Conservation (phyloP, 2,888 invertebrate species). For the Sarcophaga carnaria region DNA sequence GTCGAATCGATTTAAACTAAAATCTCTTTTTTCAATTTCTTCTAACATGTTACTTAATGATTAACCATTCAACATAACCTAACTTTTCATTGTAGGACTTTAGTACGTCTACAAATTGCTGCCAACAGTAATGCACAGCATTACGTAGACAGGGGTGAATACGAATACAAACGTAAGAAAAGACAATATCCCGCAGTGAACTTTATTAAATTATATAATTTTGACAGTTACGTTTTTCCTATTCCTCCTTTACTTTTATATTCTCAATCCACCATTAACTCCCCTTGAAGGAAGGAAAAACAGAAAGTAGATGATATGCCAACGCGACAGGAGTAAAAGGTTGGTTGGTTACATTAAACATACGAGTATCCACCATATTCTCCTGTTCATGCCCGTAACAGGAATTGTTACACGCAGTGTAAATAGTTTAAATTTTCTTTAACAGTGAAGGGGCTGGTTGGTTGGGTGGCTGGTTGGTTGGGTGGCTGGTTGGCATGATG, state of each 20-base stretch:
- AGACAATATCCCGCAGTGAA: constrained; percentile 81
- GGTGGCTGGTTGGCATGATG: constrained; percentile 11
- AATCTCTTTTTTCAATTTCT: no score
- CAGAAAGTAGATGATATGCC: constrained; percentile 29
- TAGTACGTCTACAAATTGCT: constrained; percentile 41
- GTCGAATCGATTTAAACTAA: no score
- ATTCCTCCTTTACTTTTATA: constrained; percentile 27
- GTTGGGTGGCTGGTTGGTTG: constrained; percentile 7
- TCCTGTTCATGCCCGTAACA: constrained; percentile 7
- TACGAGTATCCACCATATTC: constrained; percentile 31
- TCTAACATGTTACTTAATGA: not conserved
- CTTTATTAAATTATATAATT: constrained; percentile 82
- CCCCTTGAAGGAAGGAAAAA: constrained; percentile 12
- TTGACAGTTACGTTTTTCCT: constrained; percentile 78
- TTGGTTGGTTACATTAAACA: constrained; percentile 56
- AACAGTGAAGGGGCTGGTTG: constrained; percentile 29
- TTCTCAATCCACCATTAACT: constrained; percentile 37
- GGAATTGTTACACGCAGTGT: constrained; percentile 50
- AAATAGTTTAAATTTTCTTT: constrained; percentile 35
- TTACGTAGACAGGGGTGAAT: constrained; percentile 62
- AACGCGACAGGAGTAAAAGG: constrained; percentile 38
- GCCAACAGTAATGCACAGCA: constrained; percentile 15
- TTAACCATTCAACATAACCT: not conserved
- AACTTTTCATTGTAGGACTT: not conserved
- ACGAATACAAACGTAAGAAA: constrained; percentile 4